These are phyloP conservation scores for Drosophila arawakana DNA, from an alignment of 1,140 invertebrate genomes.

Conservation along the genomic window DNA sequence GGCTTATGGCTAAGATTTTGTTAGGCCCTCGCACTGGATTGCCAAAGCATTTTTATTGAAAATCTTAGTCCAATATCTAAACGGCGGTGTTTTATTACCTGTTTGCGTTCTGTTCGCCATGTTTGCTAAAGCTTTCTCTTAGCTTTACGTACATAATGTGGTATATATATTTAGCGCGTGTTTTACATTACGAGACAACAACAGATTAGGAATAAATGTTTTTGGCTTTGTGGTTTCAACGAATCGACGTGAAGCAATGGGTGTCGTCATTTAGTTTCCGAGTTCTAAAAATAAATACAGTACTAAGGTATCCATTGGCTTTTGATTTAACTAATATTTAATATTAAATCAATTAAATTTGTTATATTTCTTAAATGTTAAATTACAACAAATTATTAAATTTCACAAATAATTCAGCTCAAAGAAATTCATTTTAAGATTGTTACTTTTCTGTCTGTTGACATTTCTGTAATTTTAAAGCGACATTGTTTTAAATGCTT, in stretches of 20 bases:
- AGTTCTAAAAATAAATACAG: not conserved
- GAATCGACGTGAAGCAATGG: not conserved
- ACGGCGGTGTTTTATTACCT: slow-evolving; percentile 79
- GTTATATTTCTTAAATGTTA: too few relatives aligned
- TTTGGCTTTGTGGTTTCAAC: not conserved
- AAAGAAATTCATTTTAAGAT: too few relatives aligned
- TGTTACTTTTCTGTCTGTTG: too few relatives aligned
- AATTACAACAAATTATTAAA: too few relatives aligned
- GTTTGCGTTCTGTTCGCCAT: slow-evolving; percentile 36
- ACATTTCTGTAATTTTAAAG: too few relatives aligned
- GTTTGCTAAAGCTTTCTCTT: slow-evolving; percentile 1
- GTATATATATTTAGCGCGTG: slow-evolving; percentile 53
- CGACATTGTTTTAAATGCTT: too few relatives aligned
- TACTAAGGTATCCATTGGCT: too few relatives aligned
- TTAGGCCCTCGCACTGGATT: slow-evolving; percentile 47
- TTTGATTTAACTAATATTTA: too few relatives aligned
- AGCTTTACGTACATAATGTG: slow-evolving; percentile 20
- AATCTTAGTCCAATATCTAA: slow-evolving; percentile 79
- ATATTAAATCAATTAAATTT: too few relatives aligned
- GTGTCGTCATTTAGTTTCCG: not conserved
- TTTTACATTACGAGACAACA: slow-evolving; percentile 43
- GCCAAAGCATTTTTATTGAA: slow-evolving; percentile 70
- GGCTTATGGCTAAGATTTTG: slow-evolving; percentile 71
- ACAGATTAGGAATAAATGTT: slow-evolving; percentile 22
- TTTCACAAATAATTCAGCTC: too few relatives aligned